phyloP scores from a whole-genome alignment of 1,140 invertebrate genomes.

The Mamestra configurata region DNA sequence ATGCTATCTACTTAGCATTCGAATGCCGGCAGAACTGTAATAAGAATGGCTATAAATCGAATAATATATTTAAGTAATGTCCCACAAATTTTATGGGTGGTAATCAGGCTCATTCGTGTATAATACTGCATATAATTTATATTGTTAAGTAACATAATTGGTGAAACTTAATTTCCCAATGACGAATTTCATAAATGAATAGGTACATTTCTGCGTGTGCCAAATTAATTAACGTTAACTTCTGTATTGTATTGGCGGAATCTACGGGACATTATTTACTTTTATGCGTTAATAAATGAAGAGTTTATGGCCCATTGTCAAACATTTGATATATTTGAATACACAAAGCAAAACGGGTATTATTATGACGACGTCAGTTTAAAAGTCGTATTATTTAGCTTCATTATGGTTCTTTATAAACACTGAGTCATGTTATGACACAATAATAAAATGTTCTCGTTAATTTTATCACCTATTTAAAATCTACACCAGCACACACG shows the following conservation, averaged over 20 bases:
- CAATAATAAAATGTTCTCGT: slow-evolving; percentile 38
- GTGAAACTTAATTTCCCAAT: slow-evolving; percentile 41
- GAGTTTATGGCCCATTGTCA: slow-evolving; percentile 13
- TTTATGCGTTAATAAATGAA: slow-evolving; percentile 20
- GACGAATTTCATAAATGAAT: slow-evolving; percentile 41
- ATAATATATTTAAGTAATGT: slow-evolving; percentile 37
- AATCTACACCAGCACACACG: not conserved
- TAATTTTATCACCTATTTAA: slow-evolving; percentile 42
- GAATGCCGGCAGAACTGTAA: slow-evolving; percentile 36
- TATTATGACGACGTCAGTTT: slow-evolving; percentile 10
- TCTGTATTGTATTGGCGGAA: slow-evolving; percentile 8
- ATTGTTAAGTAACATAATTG: slow-evolving; percentile 36
- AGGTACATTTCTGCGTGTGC: slow-evolving; percentile 34
- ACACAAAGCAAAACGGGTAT: not conserved
- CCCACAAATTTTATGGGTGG: slow-evolving; percentile 8
- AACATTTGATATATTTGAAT: slow-evolving; percentile 26
- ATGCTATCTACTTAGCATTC: slow-evolving; percentile 48
- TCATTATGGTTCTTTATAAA: slow-evolving; percentile 26
- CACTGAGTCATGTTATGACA: slow-evolving; percentile 25
- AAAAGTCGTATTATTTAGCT: slow-evolving; percentile 28
- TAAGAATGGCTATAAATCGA: slow-evolving; percentile 35
- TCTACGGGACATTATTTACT: slow-evolving; percentile 15
- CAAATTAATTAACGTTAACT: slow-evolving; percentile 42
- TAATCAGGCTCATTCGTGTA: slow-evolving; percentile 22
- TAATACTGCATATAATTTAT: slow-evolving; percentile 26